Percentiles rank a stretch among this genome's conserved stretches.
phyloP scores from a whole-genome alignment of 2,888 invertebrate genomes.

The Nezara viridula region DNA sequence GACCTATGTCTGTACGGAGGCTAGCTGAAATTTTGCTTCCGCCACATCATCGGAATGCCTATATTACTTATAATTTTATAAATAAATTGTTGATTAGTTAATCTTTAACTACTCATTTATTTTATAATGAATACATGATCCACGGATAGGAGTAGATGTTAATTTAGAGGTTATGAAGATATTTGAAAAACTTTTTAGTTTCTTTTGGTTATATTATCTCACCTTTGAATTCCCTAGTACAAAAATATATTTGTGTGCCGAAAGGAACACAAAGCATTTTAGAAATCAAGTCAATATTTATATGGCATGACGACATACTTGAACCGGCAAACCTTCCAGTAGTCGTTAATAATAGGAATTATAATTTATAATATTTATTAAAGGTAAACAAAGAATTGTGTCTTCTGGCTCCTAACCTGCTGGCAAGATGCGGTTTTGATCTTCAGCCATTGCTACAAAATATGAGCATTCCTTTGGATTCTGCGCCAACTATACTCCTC shows the following conservation, averaged over 20 bases:
- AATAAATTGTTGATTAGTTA: too few relatives aligned
- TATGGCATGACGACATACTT: not conserved
- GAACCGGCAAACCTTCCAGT: not conserved
- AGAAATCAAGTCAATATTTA: not conserved
- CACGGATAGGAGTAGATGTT: too few relatives aligned
- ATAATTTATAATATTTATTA: conserved; percentile 36
- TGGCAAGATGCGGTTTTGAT: conserved; percentile 56
- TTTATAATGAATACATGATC: too few relatives aligned
- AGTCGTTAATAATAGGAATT: not conserved
- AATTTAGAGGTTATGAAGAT: too few relatives aligned
- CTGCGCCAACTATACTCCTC: not conserved
- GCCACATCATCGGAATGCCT: not conserved
- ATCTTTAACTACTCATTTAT: too few relatives aligned
- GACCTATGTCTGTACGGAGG: not conserved
- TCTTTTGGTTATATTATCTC: too few relatives aligned
- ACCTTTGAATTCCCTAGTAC: too few relatives aligned
- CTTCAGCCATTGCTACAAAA: conserved; percentile 37
- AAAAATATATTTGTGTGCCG: not conserved
- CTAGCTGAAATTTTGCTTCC: not conserved
- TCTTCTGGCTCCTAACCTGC: conserved; percentile 22
- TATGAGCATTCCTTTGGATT: conserved; percentile 34
- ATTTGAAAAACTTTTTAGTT: too few relatives aligned
- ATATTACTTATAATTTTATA: not conserved
- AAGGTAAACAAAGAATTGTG: conserved; percentile 15
- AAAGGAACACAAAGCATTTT: not conserved